Evolutionary conservation across 2,888 invertebrate genomes (phyloP).

Genomic region (Lasioglossum vierecki): DNA sequence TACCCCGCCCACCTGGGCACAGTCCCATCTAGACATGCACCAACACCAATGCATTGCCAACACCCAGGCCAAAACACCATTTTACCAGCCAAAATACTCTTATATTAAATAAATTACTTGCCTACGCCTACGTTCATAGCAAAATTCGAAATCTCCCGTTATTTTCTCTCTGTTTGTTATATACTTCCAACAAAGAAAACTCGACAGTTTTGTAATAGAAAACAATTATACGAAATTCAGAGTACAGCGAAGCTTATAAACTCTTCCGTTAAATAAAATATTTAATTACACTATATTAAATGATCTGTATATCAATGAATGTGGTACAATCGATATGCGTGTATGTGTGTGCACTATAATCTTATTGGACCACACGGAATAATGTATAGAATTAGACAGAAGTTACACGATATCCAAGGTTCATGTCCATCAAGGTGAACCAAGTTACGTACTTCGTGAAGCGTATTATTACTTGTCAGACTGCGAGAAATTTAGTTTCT

Average conservation of each 20-base stretch:
- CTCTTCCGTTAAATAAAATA: background rate
- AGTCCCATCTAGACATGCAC: constrained; percentile 84
- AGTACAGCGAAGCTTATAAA: constrained; percentile 33
- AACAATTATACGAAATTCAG: constrained; percentile 33
- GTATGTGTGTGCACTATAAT: constrained; percentile 19
- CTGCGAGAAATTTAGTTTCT: constrained; percentile 49
- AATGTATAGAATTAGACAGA: constrained; percentile 4
- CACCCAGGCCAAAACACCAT: constrained; percentile 83
- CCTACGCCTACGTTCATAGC: constrained; percentile 71
- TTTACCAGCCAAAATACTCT: constrained; percentile 79
- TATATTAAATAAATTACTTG: constrained; percentile 71
- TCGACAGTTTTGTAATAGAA: constrained; percentile 27
- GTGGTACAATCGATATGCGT: constrained; percentile 1
- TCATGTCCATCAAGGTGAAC: constrained; percentile 15
- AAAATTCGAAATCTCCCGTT: constrained; percentile 51
- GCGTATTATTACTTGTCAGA: constrained; percentile 43
- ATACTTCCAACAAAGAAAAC: constrained; percentile 31
- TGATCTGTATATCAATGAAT: background rate
- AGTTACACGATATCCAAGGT: background rate
- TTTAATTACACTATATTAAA: constrained; percentile 6
- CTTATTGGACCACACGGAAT: background rate
- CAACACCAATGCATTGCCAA: constrained; percentile 84
- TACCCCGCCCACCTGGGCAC: constrained; percentile 83
- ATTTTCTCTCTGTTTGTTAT: constrained; percentile 20
- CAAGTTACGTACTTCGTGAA: constrained; percentile 43